phyloP scores from a whole-genome alignment of 30 jellyfish, hydroid and myxozoan species.

The Chrysaora quinquecirrha region DNA sequence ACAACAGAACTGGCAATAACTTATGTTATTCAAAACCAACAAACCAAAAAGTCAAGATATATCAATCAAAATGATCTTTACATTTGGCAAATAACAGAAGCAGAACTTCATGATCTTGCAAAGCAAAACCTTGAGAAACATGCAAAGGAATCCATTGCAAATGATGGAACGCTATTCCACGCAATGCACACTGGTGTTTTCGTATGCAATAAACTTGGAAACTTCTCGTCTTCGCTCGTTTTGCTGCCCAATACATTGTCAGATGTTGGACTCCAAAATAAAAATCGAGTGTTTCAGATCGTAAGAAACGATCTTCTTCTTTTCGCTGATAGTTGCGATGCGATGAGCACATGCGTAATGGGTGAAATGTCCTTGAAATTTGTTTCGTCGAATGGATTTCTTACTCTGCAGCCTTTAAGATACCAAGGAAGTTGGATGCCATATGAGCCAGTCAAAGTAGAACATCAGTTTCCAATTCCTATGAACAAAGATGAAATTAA shows the following conservation, averaged over 20 bases:
- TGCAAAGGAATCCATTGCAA: not conserved
- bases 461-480: slow-evolving; percentile 64
- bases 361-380: slow-evolving; percentile 54
- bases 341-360: slow-evolving; percentile 68
- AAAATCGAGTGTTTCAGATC: slow-evolving; percentile 30
- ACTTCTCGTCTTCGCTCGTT: slow-evolving; percentile 54
- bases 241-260: slow-evolving; percentile 18
- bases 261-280: not conserved
- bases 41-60: slow-evolving; percentile 7
- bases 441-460: slow-evolving; percentile 52
- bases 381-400: slow-evolving; percentile 5
- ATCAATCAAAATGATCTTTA: slow-evolving; percentile 33
- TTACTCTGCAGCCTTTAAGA: slow-evolving; percentile 44
- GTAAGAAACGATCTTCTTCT: slow-evolving; percentile 34
- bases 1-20: slow-evolving; percentile 44
- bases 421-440: slow-evolving; percentile 48
- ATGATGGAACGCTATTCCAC: not conserved
- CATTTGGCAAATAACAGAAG: slow-evolving; percentile 42
- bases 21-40: slow-evolving; percentile 24
- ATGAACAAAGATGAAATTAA: slow-evolving; percentile 55
- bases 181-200: slow-evolving; percentile 54
- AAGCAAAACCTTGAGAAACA: slow-evolving; percentile 9
- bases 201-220: slow-evolving; percentile 42
- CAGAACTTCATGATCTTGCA: slow-evolving; percentile 32
- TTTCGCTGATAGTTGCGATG: slow-evolving; percentile 54